These are phyloP conservation scores for Drosophila yooni DNA, from an alignment of 2,888 invertebrate species.

Conservation along the genomic window DNA sequence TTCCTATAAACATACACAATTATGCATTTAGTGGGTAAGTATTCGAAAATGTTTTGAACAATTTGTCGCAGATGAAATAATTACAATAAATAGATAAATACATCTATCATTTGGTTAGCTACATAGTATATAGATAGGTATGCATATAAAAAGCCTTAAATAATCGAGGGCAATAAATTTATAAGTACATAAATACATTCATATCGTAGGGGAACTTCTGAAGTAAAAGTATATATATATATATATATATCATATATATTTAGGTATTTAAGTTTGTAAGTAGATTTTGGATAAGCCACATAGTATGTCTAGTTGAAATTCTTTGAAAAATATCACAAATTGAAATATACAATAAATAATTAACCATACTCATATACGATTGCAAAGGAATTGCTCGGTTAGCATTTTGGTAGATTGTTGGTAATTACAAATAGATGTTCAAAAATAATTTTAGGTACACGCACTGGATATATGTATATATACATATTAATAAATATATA, in stretches of 20 bases:
- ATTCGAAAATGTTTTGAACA: constrained; percentile 35
- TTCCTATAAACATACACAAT: constrained; percentile 27
- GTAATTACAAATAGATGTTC: constrained; percentile 56
- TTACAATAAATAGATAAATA: constrained; percentile 30
- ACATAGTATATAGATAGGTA: constrained; percentile 27
- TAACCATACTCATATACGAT: constrained; percentile 63
- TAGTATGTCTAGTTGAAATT: constrained; percentile 77
- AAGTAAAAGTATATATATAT: constrained; percentile 46
- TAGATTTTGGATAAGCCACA: constrained; percentile 73
- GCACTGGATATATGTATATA: constrained; percentile 55
- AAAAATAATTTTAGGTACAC: constrained; percentile 69
- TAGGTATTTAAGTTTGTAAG: constrained; percentile 19
- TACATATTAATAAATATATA: constrained; percentile 19
- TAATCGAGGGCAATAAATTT: constrained; percentile 63
- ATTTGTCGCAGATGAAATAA: constrained; percentile 31
- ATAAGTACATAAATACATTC: constrained; percentile 54
- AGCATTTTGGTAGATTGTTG: constrained; percentile 47
- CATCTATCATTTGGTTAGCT: constrained; percentile 24
- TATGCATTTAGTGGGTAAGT: constrained; percentile 11
- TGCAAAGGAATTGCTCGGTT: constrained; percentile 67
- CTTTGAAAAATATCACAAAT: constrained; percentile 80
- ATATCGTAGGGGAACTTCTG: constrained; percentile 52
- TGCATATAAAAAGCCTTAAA: constrained; percentile 68
- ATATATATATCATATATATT: constrained; percentile 12
- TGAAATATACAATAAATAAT: constrained; percentile 77